Evolutionary conservation across 2,113 vertebrate genomes (phyloP), one percentile per base, ranked within the genome.

Genomic region (Rhinolophus ferrumequinum): DNA sequence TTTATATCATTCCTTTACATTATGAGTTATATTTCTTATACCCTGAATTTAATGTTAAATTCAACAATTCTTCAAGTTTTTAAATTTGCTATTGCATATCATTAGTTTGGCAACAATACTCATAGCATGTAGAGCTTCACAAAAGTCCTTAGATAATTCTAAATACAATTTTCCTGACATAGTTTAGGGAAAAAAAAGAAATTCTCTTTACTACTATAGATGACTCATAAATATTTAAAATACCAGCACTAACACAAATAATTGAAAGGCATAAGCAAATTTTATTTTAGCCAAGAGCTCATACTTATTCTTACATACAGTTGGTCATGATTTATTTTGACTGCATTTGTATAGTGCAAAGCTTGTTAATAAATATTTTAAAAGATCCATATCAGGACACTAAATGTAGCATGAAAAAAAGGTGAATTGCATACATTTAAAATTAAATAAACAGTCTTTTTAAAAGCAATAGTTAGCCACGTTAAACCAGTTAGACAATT

Each of bases 161-260:
- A 52, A 80, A 66, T 67, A 47, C 80, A 80, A 85, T 90, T 81
- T 80, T 92, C 10, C 22, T 80, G 26, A 90, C 1, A 80, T 24
- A 24, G 44, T n/a, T 92, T 85, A 52, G 47, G 21, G 67, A 89
- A 70, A 69, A 52, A 54, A 54, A 54, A 54, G 2, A 54, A 44
- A n/a, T 52, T 72, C 8, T 72, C 6, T 90, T 96, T 38, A 66
- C 12, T 58, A 13, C 33, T 67, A 18, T 86, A 80, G 33, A 58
- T 91, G 26, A 81, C 64, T 85, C 72, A 84, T 66, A 35, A 91
- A 83, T 92, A 88, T 72, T 93, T 84, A 85, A 44, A 85, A 73
- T 67, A 73, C 26, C 83, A 77, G 26, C 38, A 75, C 7, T 72
- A 93, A 90, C 44, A 67, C 21, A 60, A 73, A 86, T 93, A 90